Percentiles rank a stretch among this genome's conserved stretches.
Conservation (phyloP, 2,888 invertebrate species). For the Charanyca ferruginea region DNA sequence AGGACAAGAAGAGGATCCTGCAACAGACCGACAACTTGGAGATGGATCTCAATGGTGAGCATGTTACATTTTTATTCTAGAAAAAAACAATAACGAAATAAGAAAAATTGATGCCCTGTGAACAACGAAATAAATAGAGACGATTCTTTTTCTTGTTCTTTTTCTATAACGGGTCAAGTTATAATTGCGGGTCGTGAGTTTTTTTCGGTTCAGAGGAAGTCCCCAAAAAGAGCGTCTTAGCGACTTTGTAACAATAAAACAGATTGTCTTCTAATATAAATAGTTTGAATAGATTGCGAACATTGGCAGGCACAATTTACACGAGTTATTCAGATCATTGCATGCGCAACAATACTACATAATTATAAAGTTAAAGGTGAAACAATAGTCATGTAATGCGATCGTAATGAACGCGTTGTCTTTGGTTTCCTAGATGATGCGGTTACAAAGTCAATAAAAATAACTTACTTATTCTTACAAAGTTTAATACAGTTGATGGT, state of each 20-base stretch:
- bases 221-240: too few relatives aligned
- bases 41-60: slow-evolving; percentile 97
- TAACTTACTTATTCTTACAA: slow-evolving; percentile 20
- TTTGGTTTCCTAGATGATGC: slow-evolving; percentile 34
- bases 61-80: not conserved
- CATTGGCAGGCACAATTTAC: too few relatives aligned
- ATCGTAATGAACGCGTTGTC: slow-evolving; percentile 19
- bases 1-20: slow-evolving; percentile 99
- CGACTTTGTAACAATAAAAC: too few relatives aligned
- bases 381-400: slow-evolving; percentile 36
- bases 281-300: too few relatives aligned
- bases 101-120: too few relatives aligned
- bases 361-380: slow-evolving; percentile 8
- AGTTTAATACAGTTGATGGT: not conserved
- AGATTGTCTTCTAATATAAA: too few relatives aligned
- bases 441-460: slow-evolving; percentile 52
- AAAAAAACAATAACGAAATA: not conserved
- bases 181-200: not conserved
- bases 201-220: not conserved
- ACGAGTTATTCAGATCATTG: too few relatives aligned
- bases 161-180: not conserved
- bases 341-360: not conserved
- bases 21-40: slow-evolving; percentile 99
- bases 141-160: not conserved
- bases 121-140: not conserved